These are phyloP conservation scores for Molanna angustata DNA, from an alignment of 2,888 invertebrate genomes.

Conservation along the genomic window DNA sequence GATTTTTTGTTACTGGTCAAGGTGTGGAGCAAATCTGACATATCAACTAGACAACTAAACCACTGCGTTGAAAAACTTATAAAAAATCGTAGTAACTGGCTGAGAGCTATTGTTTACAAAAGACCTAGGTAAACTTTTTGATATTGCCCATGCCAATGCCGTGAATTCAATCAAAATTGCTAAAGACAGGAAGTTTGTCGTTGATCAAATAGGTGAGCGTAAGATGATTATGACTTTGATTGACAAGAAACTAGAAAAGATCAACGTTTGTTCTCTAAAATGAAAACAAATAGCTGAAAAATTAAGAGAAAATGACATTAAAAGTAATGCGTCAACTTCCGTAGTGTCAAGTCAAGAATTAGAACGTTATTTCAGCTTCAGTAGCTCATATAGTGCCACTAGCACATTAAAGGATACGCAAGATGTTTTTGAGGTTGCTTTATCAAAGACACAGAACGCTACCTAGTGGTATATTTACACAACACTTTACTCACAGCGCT, in stretches of 20 bases:
- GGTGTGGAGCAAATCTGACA: background rate
- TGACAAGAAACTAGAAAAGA: background rate
- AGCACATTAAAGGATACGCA: background rate
- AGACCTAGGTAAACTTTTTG: background rate
- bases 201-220: background rate
- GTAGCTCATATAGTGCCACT: background rate
- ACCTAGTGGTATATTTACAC: background rate
- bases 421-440: background rate
- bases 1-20: background rate
- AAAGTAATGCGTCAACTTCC: background rate
- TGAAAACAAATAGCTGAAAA: background rate
- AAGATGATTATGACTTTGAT: background rate
- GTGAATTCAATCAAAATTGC: background rate
- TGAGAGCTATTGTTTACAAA: background rate
- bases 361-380: background rate
- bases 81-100: background rate
- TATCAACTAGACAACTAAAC: background rate
- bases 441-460: too few species aligned
- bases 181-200: background rate
- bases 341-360: background rate
- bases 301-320: background rate
- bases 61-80: background rate
- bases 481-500: background rate
- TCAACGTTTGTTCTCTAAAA: background rate
- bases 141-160: background rate